phyloP scores from a whole-genome alignment of 2,113 vertebrate genomes.

The Maccullochella peelii region DNA sequence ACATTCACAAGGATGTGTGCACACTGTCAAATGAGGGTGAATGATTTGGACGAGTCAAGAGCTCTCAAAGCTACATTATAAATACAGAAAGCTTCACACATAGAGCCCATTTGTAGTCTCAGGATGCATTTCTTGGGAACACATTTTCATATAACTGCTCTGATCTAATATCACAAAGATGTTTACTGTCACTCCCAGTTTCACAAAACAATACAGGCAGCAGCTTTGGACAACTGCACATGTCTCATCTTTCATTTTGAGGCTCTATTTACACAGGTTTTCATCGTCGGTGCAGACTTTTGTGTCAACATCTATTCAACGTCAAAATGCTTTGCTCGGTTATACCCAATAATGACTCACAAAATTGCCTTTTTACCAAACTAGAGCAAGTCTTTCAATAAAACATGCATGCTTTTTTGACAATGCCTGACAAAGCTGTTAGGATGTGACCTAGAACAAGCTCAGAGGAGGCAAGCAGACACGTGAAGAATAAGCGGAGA shows the following conservation, averaged over 20 bases:
- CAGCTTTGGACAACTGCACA: constrained; percentile 26
- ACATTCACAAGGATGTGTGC: constrained; percentile 1
- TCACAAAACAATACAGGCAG: constrained; percentile 18
- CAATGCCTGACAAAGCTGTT: constrained; percentile 51
- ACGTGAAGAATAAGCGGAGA: constrained; percentile 47
- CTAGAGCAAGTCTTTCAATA: constrained; percentile 41
- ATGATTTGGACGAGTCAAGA: constrained; percentile 36
- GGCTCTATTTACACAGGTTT: constrained; percentile 51
- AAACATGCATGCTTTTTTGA: constrained; percentile 36
- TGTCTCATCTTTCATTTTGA: constrained; percentile 36
- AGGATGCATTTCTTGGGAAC: neutral
- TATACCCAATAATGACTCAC: constrained; percentile 36
- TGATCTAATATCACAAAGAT: constrained; percentile 25
- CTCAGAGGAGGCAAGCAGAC: constrained; percentile 40
- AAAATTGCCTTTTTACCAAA: constrained; percentile 41
- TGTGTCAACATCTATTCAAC: constrained; percentile 55
- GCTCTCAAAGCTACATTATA: neutral
- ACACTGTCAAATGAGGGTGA: constrained; percentile 18
- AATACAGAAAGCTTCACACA: constrained; percentile 19
- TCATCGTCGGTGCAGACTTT: constrained; percentile 24
- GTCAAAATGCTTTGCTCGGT: constrained; percentile 29
- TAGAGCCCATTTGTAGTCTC: neutral
- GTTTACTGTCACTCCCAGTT: constrained; percentile 26
- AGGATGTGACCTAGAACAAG: constrained; percentile 55
- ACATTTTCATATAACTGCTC: neutral